Conservation (phyloP, 2,888 invertebrate genomes). For the Ectemnius continuus region DNA sequence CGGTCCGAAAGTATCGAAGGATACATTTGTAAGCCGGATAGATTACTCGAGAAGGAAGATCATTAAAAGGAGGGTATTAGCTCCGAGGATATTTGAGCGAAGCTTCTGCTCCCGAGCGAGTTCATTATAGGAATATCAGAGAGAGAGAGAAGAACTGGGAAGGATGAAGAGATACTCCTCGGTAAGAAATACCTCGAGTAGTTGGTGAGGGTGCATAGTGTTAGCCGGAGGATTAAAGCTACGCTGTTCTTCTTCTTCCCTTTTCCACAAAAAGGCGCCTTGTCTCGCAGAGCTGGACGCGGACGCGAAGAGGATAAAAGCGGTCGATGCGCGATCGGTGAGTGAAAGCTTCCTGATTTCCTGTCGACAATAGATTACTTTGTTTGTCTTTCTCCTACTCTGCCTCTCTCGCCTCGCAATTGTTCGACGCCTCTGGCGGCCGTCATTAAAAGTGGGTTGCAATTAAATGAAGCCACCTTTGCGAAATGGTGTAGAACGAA, state of each 20-base stretch:
- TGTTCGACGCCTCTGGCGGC: too few relatives aligned
- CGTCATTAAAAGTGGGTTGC: too few relatives aligned
- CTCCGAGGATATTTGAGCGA: too few relatives aligned
- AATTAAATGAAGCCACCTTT: too few relatives aligned
- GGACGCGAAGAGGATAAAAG: constrained; percentile 59
- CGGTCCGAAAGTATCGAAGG: background rate
- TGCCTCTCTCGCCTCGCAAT: too few relatives aligned
- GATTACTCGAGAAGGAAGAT: too few relatives aligned
- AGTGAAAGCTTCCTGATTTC: constrained; percentile 13
- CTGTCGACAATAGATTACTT: background rate
- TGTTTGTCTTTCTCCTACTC: too few relatives aligned
- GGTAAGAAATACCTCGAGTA: constrained; percentile 58
- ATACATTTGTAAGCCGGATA: background rate
- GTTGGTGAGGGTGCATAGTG: background rate
- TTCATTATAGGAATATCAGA: constrained; percentile 6
- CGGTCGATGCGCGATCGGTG: constrained; percentile 47
- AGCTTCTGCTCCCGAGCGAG: background rate
- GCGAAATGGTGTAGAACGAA: too few relatives aligned
- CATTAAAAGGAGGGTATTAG: too few relatives aligned
- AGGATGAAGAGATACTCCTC: constrained; percentile 72
- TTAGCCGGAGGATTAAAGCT: background rate
- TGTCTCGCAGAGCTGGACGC: constrained; percentile 60
- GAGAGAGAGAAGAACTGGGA: constrained; percentile 4
- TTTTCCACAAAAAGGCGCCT: constrained; percentile 59
- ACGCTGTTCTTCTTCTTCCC: background rate